Base-by-base conservation (phyloP, 2,888 invertebrate species). In the Helobdella robusta region DNA sequence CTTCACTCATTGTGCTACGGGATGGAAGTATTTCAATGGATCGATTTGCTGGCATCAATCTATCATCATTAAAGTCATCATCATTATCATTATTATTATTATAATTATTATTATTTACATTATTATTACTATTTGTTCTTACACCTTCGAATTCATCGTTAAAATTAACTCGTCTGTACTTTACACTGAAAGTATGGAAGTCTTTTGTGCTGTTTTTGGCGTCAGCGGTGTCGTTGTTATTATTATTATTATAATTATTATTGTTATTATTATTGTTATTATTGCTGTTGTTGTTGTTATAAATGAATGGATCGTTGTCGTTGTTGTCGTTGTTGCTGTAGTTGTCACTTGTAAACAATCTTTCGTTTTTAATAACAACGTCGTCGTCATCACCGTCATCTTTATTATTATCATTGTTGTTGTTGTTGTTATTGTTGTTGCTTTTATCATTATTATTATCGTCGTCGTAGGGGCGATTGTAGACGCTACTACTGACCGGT, bases 31-130 rank as follows among this genome's bases (percentile, higher is more conserved):
- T 40, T n/a, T 40, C n/a, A 40, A 40, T 40, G 44, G 44, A 40
- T 40, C n/a, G 44, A n/a, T n/a, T n/a, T n/a, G n/a, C n/a, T n/a
- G n/a, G n/a, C n/a, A n/a, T n/a, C n/a, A n/a, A n/a, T n/a, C n/a
- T 59, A 89, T 91, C 0, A 94, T 88, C 34, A 76, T 93, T 64
- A 83, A 88, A 44, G 87, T 90, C 0, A 85, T 86, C 0, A 75
- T 91, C 48, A 85, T 88, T 78, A 89, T 91, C 2, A 84, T 83
- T 0, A 72, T 75, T 48, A 28, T 30, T 28, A 30, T 58, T 28
- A 58, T 58, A 5, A 58, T 30, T n/a, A 20, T 52, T 52, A 52
- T 52, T 52, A 52, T 52, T 52, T 18, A 18, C 20, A 52, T 52
- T 52, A 52, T 52, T 52, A 52, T 52, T 52, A 52, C 20, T 52